Evolutionary conservation across 2,888 invertebrate species (phyloP).

Genomic region (Panorpa germanica): DNA sequence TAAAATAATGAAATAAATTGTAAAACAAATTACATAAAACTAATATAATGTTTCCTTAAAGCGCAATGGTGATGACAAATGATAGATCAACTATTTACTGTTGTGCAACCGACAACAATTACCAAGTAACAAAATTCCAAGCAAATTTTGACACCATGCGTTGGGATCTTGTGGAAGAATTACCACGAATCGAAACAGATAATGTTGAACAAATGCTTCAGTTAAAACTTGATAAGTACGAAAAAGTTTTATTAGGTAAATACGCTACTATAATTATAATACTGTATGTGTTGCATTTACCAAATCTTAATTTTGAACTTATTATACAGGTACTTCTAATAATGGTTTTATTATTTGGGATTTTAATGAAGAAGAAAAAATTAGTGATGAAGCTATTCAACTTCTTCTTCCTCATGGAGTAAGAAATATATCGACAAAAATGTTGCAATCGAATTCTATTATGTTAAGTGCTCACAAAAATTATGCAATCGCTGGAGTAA

Average conservation of each 20-base stretch:
- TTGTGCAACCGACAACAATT: constrained; percentile 44
- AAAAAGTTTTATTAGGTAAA: constrained; percentile 57
- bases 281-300: no score
- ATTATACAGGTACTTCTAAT: constrained; percentile 42
- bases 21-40: neutral
- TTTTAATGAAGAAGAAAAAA: constrained; percentile 31
- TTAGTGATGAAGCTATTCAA: constrained; percentile 36
- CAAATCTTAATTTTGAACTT: neutral
- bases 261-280: constrained; percentile 1
- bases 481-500: constrained; percentile 89
- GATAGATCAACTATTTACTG: constrained; percentile 45
- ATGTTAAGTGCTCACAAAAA: constrained; percentile 80
- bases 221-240: constrained; percentile 64
- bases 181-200: constrained; percentile 49
- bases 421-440: constrained; percentile 81
- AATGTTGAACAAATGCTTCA: constrained; percentile 60
- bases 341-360: constrained; percentile 76
- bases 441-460: constrained; percentile 78
- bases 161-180: constrained; percentile 41
- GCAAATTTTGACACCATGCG: no score
- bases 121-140: no score
- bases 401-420: constrained; percentile 68
- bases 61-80: constrained; percentile 50
- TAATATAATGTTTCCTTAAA: no score
- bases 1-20: constrained; percentile 18